Evolutionary conservation across 2,113 vertebrate species (phyloP), one percentile per base, ranked within the genome.

Genomic region (Pseudorectes ferrugineus): DNA sequence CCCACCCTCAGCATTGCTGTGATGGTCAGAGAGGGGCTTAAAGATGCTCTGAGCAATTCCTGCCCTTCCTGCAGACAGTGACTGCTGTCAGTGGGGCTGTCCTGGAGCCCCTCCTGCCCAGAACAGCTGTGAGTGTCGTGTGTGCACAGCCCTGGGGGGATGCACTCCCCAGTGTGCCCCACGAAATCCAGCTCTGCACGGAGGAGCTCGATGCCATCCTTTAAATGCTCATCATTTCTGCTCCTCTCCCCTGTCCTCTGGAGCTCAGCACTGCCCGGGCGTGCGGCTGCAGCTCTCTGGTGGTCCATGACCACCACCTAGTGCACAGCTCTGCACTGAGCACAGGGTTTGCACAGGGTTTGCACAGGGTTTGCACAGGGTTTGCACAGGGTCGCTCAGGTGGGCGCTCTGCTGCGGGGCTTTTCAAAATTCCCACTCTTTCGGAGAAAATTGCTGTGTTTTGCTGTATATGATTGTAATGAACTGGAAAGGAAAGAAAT

Each of bases 1-100:
- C 11, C 22, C 26, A 2, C 22, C 8, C 11, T 11, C 19, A 25
- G 54, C 0, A 0, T 3, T 9, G 7, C 22, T 54, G 40, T 1
- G 20, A 15, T 61, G 33, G 62, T 33, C 21, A 22, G 24, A 78
- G 23, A 68, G 13, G 12, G 24, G 14, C 15, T 59, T 21, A 28
- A 26, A 38, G 54, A 8, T 18, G 43, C 52, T 45, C 38, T 29
- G 35, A 38, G 42, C 28, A 7, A 5, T 10, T 18, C 9, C 21
- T 81, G 28, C 29, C 21, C 20, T 28, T 23, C 12, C n/a, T 49
- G n/a, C 17, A 61, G 36, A 3, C 0, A 49, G n/a, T 0, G 1
- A 5, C 11, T 11, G 5, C 22, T 5, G 36, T 6, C 42, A 5
- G 9, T 21, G 36, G 38, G 10, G 35, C 31, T 6, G 25, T 40